Conservation (phyloP, 2,797 vertebrate species). For the Dryobates pubescens region DNA sequence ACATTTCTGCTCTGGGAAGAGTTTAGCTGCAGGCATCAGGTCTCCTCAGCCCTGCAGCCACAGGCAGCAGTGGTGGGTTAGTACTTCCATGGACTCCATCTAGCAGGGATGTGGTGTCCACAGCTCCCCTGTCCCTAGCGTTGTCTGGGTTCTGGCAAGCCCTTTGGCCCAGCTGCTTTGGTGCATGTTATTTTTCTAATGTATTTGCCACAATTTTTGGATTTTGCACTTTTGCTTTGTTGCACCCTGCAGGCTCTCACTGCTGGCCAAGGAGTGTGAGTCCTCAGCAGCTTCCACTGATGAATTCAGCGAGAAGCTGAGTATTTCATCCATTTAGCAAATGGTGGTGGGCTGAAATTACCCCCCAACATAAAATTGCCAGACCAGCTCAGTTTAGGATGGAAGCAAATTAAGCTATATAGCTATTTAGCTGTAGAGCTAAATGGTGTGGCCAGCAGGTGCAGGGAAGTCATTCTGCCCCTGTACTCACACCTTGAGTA, state of each 20-base stretch:
- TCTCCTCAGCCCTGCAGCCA: neutral
- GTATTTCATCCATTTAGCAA: constrained; percentile 32
- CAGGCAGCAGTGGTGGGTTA: neutral
- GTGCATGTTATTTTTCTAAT: neutral
- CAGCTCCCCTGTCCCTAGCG: neutral
- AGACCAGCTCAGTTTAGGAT: too few relatives aligned
- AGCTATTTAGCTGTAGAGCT: too few relatives aligned
- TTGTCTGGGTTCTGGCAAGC: neutral
- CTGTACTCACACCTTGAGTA: too few relatives aligned
- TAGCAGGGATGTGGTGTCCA: rapidly evolving
- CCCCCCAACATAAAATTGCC: too few relatives aligned
- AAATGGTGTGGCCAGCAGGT: too few relatives aligned
- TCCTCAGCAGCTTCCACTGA: constrained; percentile 45
- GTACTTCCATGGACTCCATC: neutral
- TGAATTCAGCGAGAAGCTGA: constrained; percentile 25
- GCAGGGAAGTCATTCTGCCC: too few relatives aligned
- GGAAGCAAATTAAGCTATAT: too few relatives aligned
- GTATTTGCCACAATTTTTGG: neutral
- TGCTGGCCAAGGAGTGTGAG: constrained; percentile 9
- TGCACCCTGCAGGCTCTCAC: neutral
- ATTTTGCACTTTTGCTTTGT: neutral
- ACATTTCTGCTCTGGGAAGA: neutral
- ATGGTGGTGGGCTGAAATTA: too few relatives aligned
- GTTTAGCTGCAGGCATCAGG: neutral
- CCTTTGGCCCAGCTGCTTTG: neutral